These are phyloP conservation scores for Enteromius fasciolatus DNA, from an alignment of 2,797 vertebrate species.

Conservation along the genomic window DNA sequence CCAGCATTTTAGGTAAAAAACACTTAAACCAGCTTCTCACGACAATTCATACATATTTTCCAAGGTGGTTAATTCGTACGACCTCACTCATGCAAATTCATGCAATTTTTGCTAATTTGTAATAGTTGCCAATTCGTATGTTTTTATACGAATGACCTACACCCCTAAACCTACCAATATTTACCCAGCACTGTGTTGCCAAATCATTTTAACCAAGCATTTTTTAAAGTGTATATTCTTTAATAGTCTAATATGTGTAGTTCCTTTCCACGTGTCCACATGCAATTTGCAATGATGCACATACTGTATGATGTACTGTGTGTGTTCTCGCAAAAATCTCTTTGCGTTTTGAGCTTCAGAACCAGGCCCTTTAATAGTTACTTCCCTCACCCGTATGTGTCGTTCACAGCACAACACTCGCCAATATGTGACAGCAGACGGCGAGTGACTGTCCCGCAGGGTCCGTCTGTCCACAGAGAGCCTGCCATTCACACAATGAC, in stretches of 20 bases:
- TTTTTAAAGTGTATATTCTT: background rate
- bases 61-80: too few species aligned
- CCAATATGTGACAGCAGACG: conserved; percentile 59
- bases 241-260: background rate
- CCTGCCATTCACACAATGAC: conserved; percentile 1
- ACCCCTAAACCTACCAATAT: too few species aligned
- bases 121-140: too few species aligned
- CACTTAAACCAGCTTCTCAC: too few species aligned
- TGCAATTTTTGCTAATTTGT: too few species aligned
- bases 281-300: background rate
- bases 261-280: background rate
- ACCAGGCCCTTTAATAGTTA: conserved; percentile 30
- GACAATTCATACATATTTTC: too few species aligned
- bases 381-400: conserved; percentile 40
- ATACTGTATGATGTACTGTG: background rate
- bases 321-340: conserved; percentile 1
- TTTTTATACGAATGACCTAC: too few species aligned
- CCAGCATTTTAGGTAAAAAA: too few species aligned
- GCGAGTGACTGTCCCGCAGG: conserved; percentile 55
- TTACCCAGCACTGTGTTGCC: too few species aligned
- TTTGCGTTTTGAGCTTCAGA: conserved; percentile 28
- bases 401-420: conserved; percentile 42
- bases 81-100: too few species aligned
- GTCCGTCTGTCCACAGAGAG: conserved; percentile 64
- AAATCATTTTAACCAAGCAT: too few species aligned